phyloP scores from a whole-genome alignment of 2,113 vertebrate species.

The Motacilla alba region DNA sequence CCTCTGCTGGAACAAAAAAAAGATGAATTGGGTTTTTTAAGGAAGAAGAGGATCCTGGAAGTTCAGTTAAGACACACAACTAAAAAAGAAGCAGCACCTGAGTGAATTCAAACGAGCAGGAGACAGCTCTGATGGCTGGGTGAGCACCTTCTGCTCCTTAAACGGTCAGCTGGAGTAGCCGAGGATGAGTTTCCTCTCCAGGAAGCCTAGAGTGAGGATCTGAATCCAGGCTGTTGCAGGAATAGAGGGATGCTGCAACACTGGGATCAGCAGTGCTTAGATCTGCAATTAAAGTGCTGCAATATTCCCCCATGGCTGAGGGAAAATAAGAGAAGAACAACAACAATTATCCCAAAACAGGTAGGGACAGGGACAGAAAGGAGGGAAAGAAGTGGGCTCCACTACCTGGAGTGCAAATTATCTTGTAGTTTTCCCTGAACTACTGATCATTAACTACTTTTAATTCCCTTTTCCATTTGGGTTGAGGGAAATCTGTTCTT shows the following conservation, averaged over 20 bases:
- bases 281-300: neutral
- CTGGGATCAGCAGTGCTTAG: neutral
- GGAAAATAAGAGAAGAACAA: neutral
- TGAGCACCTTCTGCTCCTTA: neutral
- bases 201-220: neutral
- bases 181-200: neutral
- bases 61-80: neutral
- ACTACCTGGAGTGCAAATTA: neutral
- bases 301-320: neutral
- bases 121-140: neutral
- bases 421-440: neutral
- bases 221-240: neutral
- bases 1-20: neutral
- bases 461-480: neutral
- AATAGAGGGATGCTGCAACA: neutral
- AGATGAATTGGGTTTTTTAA: neutral
- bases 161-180: neutral
- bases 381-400: neutral
- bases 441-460: neutral
- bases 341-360: neutral
- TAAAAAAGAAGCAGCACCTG: neutral
- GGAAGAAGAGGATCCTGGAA: neutral
- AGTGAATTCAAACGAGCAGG: neutral
- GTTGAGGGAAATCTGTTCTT: neutral
- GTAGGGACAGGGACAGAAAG: neutral